Evolutionary conservation across 1,140 invertebrate genomes (phyloP).

Genomic region (Muscidifurax raptorellus): DNA sequence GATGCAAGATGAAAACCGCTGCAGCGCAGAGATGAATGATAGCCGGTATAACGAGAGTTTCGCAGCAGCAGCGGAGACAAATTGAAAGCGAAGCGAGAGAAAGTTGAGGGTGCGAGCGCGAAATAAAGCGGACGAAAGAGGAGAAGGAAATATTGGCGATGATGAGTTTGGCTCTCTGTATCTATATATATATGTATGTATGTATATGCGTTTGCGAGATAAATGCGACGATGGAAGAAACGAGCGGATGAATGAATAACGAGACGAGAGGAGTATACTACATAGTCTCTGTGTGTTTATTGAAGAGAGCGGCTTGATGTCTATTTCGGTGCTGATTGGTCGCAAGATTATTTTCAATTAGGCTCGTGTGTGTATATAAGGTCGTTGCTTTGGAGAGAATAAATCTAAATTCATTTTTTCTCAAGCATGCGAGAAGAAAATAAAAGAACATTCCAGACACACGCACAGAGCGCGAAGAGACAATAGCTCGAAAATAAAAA

Average conservation of each 20-base stretch:
- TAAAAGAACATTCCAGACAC: no score
- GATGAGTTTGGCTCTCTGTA: slow-evolving; percentile 1
- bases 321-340: neutral
- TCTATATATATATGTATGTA: neutral
- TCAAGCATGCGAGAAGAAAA: no score
- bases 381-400: no score
- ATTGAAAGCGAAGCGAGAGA: slow-evolving; percentile 20
- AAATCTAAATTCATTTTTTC: no score
- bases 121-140: slow-evolving; percentile 1
- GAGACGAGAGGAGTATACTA: no score
- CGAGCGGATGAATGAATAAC: slow-evolving; percentile 30
- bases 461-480: slow-evolving; percentile 32
- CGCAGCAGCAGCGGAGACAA: neutral
- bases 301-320: neutral
- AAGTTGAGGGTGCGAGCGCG: neutral
- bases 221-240: neutral
- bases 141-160: neutral
- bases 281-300: neutral
- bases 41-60: slow-evolving; percentile 7
- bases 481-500: slow-evolving; percentile 1
- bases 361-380: no score
- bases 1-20: slow-evolving; percentile 1
- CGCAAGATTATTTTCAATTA: neutral
- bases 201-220: neutral
- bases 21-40: slow-evolving; percentile 10